Base-by-base conservation (phyloP, 2,797 vertebrate species). In the Leptatherina wallacei region DNA sequence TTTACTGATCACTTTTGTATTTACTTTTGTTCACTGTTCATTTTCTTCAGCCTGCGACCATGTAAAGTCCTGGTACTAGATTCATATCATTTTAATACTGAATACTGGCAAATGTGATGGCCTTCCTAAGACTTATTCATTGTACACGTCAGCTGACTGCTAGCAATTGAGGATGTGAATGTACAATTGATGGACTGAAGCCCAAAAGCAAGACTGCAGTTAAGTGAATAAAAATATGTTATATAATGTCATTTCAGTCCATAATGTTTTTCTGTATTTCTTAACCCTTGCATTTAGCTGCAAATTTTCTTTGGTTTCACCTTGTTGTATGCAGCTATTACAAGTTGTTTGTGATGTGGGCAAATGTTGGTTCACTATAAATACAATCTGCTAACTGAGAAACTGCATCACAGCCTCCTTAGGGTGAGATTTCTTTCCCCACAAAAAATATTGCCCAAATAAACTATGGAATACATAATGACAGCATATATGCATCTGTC, bases 371-470 rank as follows among this genome's bases (percentile, higher is more conserved):
- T 32, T 65, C 22, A 29, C 24, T 56, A 69, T 62, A 40, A 70
- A 82, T 14, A 71, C 52, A 65, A 72, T 27, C 51, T 54, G 61
- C 49, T 58, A 40, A 69, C 36, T 49, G 44, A 61, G 33, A 63
- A 69, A 38, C 47, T 44, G 42, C 47, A 74, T 60, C 38, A 10
- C 22, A 35, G 6, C 22, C 13, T 63, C 44, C 35, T 22, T 49
- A 11, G 30, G 18, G 42, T 1, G 16, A 58, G 38, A 60, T 42
- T n/a, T 55, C 6, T 1, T 57, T 30, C 42, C 2, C 22, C 16
- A 32, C 7, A 33, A 73, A 63, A 61, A 29, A 1, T 47, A 10
- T 40, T 14, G 16, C 24, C 32, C 65, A 44, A 38, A 63, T 30
- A 22, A 22, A 55, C 20, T 29, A 20, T 44, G 71, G 57, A 57